Evolutionary conservation across 1,140 invertebrate genomes (phyloP).

Genomic region (Adoxophyes honmai): DNA sequence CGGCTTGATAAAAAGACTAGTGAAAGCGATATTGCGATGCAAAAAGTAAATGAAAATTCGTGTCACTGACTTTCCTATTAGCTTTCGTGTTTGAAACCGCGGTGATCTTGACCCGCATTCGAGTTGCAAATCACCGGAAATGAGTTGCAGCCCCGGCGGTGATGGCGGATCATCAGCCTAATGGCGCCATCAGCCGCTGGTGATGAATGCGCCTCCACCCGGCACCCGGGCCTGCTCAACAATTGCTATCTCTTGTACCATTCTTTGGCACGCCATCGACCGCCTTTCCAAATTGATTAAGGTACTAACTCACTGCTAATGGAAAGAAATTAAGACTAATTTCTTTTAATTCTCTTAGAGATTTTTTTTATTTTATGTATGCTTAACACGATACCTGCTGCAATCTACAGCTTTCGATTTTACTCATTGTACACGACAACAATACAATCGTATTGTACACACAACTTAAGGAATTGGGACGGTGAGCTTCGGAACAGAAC

Average conservation of each 20-base stretch:
- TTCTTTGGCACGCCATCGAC: too few relatives aligned
- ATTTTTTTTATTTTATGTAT: too few relatives aligned
- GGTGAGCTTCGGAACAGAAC: slow-evolving; percentile 4
- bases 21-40: slow-evolving; percentile 69
- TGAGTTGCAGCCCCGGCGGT: slow-evolving; percentile 2
- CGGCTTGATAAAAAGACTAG: slow-evolving; percentile 59
- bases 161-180: slow-evolving; percentile 10
- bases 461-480: slow-evolving; percentile 3
- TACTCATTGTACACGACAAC: slow-evolving; percentile 23
- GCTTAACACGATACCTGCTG: too few relatives aligned
- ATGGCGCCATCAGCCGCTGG: neutral
- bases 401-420: slow-evolving; percentile 26
- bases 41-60: slow-evolving; percentile 68
- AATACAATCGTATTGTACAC: slow-evolving; percentile 6
- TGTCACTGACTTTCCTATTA: slow-evolving; percentile 64
- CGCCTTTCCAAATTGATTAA: too few relatives aligned
- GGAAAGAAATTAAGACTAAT: too few relatives aligned
- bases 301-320: too few relatives aligned
- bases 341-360: too few relatives aligned
- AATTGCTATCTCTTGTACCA: too few relatives aligned
- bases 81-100: slow-evolving; percentile 37
- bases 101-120: slow-evolving; percentile 48
- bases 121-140: slow-evolving; percentile 11
- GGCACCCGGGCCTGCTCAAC: neutral
- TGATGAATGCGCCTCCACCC: neutral